A percentile compares a stretch with the other conserved stretches of the same genome.
Conservation (phyloP, 2,797 vertebrate species). For the Steatocranus sp. region DNA sequence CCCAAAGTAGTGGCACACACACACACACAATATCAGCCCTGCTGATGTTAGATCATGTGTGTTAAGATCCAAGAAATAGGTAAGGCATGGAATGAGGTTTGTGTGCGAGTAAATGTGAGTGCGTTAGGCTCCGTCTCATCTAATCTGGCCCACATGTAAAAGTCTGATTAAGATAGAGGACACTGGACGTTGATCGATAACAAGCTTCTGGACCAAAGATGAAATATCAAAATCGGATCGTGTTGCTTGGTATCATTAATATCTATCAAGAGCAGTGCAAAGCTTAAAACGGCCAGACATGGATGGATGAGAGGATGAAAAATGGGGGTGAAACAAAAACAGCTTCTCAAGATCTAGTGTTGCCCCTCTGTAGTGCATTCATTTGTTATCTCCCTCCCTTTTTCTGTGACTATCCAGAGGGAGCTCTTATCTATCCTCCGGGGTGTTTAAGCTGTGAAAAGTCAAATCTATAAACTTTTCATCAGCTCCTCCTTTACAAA, state of each 20-base stretch:
- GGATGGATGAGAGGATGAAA: constrained; percentile 27
- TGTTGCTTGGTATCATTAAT: constrained; percentile 56
- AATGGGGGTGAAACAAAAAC: not conserved
- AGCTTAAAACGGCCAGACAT: not conserved
- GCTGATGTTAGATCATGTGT: constrained; percentile 1
- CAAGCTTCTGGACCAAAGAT: not conserved
- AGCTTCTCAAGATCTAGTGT: constrained; percentile 17
- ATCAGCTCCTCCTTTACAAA: not conserved
- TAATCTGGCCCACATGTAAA: constrained; percentile 9
- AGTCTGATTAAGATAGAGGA: constrained; percentile 52
- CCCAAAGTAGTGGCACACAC: not conserved
- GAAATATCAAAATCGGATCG: constrained; percentile 35
- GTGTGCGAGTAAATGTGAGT: not conserved
- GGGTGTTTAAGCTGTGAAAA: constrained; percentile 16
- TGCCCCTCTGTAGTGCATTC: constrained; percentile 8
- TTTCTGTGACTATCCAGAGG: constrained; percentile 9
- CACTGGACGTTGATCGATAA: constrained; percentile 33
- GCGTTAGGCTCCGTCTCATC: not conserved
- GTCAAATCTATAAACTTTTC: constrained; percentile 22
- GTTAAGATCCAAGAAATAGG: constrained; percentile 19
- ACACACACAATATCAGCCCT: not conserved
- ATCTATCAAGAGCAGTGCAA: constrained; percentile 26
- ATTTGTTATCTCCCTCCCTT: constrained; percentile 40
- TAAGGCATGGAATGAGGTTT: constrained; percentile 27
- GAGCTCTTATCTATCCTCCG: constrained; percentile 5